A percentile compares a stretch with the other conserved stretches of the same genome.
Conservation (phyloP, 2,888 invertebrate genomes). For the Cremastinae sp. region DNA sequence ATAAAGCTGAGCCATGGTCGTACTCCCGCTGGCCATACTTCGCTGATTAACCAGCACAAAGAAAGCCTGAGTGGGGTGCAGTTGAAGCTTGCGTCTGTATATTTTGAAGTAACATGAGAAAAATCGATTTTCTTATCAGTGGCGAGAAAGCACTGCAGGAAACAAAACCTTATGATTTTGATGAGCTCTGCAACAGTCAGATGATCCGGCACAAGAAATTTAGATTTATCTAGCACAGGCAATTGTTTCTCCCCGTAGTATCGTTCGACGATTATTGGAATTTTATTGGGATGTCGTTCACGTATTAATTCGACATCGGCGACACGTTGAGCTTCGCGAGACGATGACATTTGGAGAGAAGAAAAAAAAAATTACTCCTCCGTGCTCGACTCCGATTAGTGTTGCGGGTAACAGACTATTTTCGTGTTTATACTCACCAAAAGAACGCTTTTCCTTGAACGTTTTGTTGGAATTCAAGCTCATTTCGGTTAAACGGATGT, state of each 20-base stretch:
- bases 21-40: slow-evolving; percentile 90
- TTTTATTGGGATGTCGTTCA: slow-evolving; percentile 74
- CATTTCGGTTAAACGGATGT: slow-evolving; percentile 68
- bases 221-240: slow-evolving; percentile 90
- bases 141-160: not conserved
- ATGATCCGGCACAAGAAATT: slow-evolving; percentile 94
- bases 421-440: slow-evolving; percentile 72
- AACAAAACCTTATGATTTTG: slow-evolving; percentile 88
- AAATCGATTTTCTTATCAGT: not conserved
- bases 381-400: not conserved
- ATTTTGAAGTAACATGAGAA: not conserved
- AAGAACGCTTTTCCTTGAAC: slow-evolving; percentile 77
- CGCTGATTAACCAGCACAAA: slow-evolving; percentile 92
- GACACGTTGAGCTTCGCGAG: slow-evolving; percentile 73
- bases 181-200: slow-evolving; percentile 94
- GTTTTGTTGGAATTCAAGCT: slow-evolving; percentile 70
- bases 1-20: slow-evolving; percentile 91
- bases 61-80: slow-evolving; percentile 87
- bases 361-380: not conserved
- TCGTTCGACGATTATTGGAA: slow-evolving; percentile 91
- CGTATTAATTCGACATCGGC: slow-evolving; percentile 74
- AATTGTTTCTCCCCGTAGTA: slow-evolving; percentile 89
- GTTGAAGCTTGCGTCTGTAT: slow-evolving; percentile 83
- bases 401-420: not conserved
- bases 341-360: no score